Base-by-base conservation (phyloP, 2,797 vertebrate species). In the Decapterus maruadsi region DNA sequence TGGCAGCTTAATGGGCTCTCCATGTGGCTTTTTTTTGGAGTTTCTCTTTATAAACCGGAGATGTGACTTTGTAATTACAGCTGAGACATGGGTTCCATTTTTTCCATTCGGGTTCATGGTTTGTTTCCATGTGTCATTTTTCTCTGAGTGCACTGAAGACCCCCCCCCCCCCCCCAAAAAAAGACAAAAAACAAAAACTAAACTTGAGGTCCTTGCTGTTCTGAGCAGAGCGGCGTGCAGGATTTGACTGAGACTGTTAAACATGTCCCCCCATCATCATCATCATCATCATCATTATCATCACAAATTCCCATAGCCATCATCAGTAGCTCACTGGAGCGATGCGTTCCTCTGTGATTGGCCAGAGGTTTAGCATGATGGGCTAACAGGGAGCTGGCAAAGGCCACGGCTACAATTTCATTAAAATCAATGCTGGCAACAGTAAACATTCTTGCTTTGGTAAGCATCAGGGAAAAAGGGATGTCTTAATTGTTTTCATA, bases 301-400 rank as follows among this genome's bases (percentile, higher is more conserved):
- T 81, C 55, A 79, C 80, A 89, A 88, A 90, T 89, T 78, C 78
- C 83, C 72, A 59, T 73, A 81, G 80, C 84, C 91, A 77, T 84
- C 91, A 77, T 91, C 88, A 80, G 79, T 72, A 59, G 85, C 74
- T 89, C 77, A 80, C n/a, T 83, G 68, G 78, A 88, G 89, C 72
- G 12, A 51, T 76, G 66, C 72, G 58, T 78, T 56, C 88, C 76
- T 73, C 67, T 87, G 77, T 82, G 82, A 91, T 83, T 75, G 83
- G 68, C 26, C 26, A 12, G 59, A 46, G 68, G 50, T 64, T 87
- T 82, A 84, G 84, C 86, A 73, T 87, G 84, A 87, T 87, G 80
- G 87, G 78, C 86, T 88, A 82, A 87, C 83, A 85, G 92, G 68
- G 83, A 90, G 77, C 90, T 90, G 83, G 89, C 76, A 26, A 81